phyloP scores from a whole-genome alignment of 1,140 invertebrate genomes.

The Centruroides sculpturatus region DNA sequence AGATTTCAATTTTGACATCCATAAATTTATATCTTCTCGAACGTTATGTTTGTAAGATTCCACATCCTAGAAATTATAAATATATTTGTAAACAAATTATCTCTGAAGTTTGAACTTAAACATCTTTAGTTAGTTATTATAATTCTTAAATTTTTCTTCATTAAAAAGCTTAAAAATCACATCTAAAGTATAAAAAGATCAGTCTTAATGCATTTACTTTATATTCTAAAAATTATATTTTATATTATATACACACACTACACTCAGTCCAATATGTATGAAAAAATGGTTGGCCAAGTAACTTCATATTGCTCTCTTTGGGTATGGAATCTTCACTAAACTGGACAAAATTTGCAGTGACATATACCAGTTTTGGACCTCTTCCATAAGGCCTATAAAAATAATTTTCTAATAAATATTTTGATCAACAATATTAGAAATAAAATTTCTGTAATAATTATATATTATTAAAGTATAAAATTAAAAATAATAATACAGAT shows the following conservation, averaged over 20 bases:
- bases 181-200: not conserved
- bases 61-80: conserved; percentile 52
- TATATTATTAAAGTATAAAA: too few relatives aligned
- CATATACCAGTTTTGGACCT: conserved; percentile 39
- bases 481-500: too few relatives aligned
- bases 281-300: conserved; percentile 73
- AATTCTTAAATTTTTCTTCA: not conserved
- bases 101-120: not conserved
- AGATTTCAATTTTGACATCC: conserved; percentile 60
- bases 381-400: conserved; percentile 35
- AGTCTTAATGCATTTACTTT: not conserved
- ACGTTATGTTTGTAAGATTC: conserved; percentile 73
- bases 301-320: conserved; percentile 36
- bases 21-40: conserved; percentile 73
- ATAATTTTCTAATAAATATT: not conserved
- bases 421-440: too few relatives aligned
- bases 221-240: not conserved
- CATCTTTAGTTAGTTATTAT: too few relatives aligned
- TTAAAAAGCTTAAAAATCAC: not conserved
- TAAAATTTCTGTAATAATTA: too few relatives aligned
- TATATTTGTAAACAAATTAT: not conserved
- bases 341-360: conserved; percentile 69
- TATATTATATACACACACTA: conserved; percentile 42
- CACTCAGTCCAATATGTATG: conserved; percentile 94
- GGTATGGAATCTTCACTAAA: conserved; percentile 38